Evolutionary conservation across 2,797 vertebrate species (phyloP).

Genomic region (Crax fasciolata): DNA sequence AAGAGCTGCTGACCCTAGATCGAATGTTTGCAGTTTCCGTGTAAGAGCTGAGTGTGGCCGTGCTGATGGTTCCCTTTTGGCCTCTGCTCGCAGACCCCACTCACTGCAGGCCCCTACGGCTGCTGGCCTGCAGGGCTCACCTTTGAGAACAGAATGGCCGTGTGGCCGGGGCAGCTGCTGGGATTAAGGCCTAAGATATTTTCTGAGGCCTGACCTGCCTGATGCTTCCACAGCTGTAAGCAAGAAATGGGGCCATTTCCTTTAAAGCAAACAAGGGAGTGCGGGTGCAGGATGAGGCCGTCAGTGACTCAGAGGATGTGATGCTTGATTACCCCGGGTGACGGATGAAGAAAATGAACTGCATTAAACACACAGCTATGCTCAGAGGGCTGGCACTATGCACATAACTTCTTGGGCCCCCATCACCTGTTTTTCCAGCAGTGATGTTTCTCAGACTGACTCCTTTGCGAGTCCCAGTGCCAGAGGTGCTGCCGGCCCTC

Average conservation of each 20-base stretch:
- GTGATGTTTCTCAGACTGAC: background rate
- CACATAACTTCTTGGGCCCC: background rate
- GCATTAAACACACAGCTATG: background rate
- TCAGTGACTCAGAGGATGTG: slow-evolving; percentile 44
- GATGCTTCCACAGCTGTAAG: background rate
- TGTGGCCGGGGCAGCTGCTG: background rate
- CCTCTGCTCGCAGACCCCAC: background rate
- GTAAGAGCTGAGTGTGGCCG: background rate
- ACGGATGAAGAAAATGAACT: background rate
- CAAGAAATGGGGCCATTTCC: background rate
- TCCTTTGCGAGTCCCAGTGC: background rate
- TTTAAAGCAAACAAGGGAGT: slow-evolving; percentile 3
- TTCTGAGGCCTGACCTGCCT: background rate
- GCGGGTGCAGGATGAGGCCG: background rate
- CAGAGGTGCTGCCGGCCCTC: background rate
- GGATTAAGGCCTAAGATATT: background rate
- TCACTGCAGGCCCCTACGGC: background rate
- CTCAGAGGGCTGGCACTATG: background rate
- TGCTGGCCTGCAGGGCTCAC: rapidly evolving
- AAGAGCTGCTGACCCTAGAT: background rate
- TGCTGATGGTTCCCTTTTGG: background rate
- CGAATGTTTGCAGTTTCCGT: background rate
- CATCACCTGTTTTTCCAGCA: background rate
- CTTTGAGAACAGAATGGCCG: background rate
- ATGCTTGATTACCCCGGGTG: slow-evolving; percentile 8